Evolutionary conservation across 2,113 vertebrate genomes (phyloP), one percentile per base, ranked within the genome.

Genomic region (Cyprinodon tularosa): DNA sequence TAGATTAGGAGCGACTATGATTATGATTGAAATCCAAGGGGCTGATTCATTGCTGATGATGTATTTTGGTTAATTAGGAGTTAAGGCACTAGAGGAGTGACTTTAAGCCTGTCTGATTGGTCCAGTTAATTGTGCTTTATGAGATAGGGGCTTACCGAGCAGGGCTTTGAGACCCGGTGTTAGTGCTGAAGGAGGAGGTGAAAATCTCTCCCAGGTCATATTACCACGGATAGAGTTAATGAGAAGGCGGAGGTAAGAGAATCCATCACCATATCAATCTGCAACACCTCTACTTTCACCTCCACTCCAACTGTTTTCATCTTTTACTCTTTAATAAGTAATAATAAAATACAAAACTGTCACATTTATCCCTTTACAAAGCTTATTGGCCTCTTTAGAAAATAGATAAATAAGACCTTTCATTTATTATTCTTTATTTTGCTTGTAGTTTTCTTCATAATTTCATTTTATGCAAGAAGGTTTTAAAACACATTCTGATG

Each of bases 81-180:
- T 93, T 78, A 84, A 92, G 85, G 92, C 86, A 85, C 90, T 80
- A 88, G 90, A 93, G 86, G 89, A 91, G 92, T 91, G 91, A 93
- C 91, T 93, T 91, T 91, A 94, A 93, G 92, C 93, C 91, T 71
- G 88, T 93, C 90, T 94, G 94, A 95, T 94, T 94, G 93, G 92
- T 91, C 89, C 92, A 92, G 91, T 94, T 95, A 94, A 93, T 94
- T 95, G 93, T 94, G 90, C 90, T 93, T 92, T 93, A 93, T 92
- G 89, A 93, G 91, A 88, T 75, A 62, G 89, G 50, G 86, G 91
- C 87, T 90, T 92, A 88, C 73, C 86, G 71, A 66, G 83, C 84
- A 83, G 85, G 89, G 89, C 81, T 92, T 91, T 88, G 89, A 85
- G 88, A 90, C 82, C 87, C 84, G 20, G 84, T 85, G 90, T 89